Percentiles rank a stretch among this genome's conserved stretches.
phyloP scores from a whole-genome alignment of 1,140 invertebrate species.

The Phthorimaea operculella region DNA sequence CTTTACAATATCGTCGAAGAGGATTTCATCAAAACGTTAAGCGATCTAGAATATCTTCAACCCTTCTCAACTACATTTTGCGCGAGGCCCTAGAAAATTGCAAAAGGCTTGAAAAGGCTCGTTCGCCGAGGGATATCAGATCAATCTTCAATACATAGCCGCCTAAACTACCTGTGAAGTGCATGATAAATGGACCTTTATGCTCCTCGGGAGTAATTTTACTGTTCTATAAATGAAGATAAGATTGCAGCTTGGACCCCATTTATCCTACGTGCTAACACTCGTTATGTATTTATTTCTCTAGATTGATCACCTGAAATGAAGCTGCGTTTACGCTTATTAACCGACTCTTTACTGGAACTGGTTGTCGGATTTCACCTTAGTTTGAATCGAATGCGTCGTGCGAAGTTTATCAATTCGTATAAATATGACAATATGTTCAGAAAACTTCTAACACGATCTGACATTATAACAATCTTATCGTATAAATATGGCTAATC shows the following conservation, averaged over 20 bases:
- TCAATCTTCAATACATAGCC: conserved; percentile 51
- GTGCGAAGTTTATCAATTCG: too few relatives aligned
- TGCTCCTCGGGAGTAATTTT: conserved; percentile 53
- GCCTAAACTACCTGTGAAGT: conserved; percentile 42
- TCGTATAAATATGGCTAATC: too few relatives aligned
- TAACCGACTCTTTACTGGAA: not conserved
- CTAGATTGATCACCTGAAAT: conserved; percentile 23
- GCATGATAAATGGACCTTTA: conserved; percentile 51
- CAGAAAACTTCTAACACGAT: too few relatives aligned
- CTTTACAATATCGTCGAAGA: too few relatives aligned
- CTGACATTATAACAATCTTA: too few relatives aligned
- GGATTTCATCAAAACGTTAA: too few relatives aligned
- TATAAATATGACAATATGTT: too few relatives aligned
- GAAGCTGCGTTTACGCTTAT: conserved; percentile 6
- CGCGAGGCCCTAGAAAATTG: not conserved
- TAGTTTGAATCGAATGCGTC: too few relatives aligned
- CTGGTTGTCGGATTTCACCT: too few relatives aligned
- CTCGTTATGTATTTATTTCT: conserved; percentile 30
- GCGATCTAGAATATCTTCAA: too few relatives aligned
- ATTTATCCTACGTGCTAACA: conserved; percentile 38
- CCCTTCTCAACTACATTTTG: too few relatives aligned
- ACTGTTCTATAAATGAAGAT: conserved; percentile 61
- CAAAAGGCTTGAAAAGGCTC: not conserved
- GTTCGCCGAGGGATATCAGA: conserved; percentile 15
- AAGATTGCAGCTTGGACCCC: conserved; percentile 45